Evolutionary conservation across 2,888 invertebrate genomes (phyloP).

Genomic region (Spisula solida): DNA sequence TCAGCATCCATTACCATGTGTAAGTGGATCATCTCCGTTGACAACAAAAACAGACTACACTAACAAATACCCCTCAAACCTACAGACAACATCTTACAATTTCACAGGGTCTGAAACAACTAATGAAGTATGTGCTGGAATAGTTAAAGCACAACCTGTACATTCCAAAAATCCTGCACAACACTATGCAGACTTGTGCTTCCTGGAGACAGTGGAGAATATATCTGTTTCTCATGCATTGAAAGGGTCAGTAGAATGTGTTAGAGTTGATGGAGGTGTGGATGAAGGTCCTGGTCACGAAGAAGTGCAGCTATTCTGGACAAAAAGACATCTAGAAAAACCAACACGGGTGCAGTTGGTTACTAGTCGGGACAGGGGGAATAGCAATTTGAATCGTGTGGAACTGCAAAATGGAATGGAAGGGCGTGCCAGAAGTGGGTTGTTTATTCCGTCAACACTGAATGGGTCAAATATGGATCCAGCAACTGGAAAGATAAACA

Average conservation of each 20-base stretch:
- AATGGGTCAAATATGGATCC: constrained; percentile 38
- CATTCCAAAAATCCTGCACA: constrained; percentile 51
- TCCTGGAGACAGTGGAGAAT: constrained; percentile 40
- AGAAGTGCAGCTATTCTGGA: constrained; percentile 50
- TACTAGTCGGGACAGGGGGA: constrained; percentile 49
- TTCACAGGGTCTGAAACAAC: constrained; percentile 46
- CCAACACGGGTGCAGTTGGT: constrained; percentile 38
- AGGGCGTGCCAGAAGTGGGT: constrained; percentile 48
- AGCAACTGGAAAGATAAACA: constrained; percentile 39
- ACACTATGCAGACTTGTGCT: constrained; percentile 44
- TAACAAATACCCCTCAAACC: constrained; percentile 47
- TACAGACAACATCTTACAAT: constrained; percentile 47
- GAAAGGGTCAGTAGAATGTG: constrained; percentile 41
- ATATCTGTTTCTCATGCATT: constrained; percentile 36
- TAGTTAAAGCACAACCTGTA: constrained; percentile 47
- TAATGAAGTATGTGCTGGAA: constrained; percentile 45
- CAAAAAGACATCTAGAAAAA: constrained; percentile 44
- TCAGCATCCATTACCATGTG: constrained; percentile 47
- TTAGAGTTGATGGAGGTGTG: constrained; percentile 43
- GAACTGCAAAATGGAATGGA: constrained; percentile 52
- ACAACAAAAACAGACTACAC: constrained; percentile 47
- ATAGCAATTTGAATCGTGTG: constrained; percentile 42
- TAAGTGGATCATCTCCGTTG: constrained; percentile 43
- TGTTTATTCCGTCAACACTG: constrained; percentile 47
- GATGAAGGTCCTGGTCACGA: constrained; percentile 47